A percentile compares a stretch with the other conserved stretches of the same genome.
Conservation (phyloP, 2,113 vertebrate species). For the Chitala chitala region DNA sequence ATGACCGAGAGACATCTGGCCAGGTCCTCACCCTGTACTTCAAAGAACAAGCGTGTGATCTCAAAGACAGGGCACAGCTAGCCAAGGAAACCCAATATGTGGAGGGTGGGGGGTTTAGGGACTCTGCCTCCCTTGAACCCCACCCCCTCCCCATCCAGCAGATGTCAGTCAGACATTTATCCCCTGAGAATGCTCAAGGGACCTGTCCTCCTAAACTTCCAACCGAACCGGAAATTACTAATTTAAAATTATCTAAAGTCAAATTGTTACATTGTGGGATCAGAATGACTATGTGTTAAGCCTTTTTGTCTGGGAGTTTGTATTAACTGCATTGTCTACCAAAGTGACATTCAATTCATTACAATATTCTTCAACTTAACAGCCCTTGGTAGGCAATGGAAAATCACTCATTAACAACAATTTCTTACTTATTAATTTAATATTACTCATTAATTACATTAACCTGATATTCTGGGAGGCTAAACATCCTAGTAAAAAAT, state of each 20-base stretch:
- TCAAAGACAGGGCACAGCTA: neutral
- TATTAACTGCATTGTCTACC: neutral
- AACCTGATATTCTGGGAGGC: neutral
- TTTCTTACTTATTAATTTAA: neutral
- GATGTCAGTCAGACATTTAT: neutral
- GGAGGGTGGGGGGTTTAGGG: neutral
- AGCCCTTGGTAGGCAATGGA: too few relatives aligned
- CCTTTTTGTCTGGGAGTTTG: neutral
- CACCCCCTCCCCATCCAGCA: too few relatives aligned
- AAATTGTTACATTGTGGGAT: neutral
- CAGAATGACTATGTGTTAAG: neutral
- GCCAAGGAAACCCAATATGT: constrained; percentile 3
- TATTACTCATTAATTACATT: neutral
- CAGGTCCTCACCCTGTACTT: neutral
- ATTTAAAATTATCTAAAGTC: neutral
- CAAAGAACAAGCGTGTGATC: constrained; percentile 5
- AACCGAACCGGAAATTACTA: neutral
- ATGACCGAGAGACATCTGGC: neutral
- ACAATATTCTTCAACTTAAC: neutral
- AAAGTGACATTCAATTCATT: neutral
- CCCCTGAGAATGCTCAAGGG: neutral
- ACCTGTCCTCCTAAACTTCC: neutral
- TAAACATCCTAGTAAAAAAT: neutral
- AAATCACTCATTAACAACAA: neutral
- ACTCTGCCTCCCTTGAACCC: neutral